These are phyloP conservation scores for Chrysogorgia sp. DNA, from an alignment of 92 coral and sea anemone genomes.

Conservation along the genomic window DNA sequence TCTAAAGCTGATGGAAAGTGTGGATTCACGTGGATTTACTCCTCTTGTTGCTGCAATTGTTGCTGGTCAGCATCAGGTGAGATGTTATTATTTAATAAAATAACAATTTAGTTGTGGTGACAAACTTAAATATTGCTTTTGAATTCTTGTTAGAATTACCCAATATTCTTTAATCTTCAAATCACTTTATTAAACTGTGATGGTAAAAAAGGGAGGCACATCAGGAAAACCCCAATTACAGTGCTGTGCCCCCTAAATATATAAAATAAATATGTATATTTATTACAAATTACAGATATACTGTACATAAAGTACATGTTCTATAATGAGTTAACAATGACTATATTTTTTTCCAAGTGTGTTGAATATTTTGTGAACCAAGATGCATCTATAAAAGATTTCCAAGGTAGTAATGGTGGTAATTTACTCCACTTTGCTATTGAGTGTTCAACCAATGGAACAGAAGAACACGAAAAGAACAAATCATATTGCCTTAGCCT, in stretches of 20 bases:
- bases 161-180: no score
- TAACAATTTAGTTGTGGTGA: no score
- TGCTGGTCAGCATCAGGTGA: slow-evolving; percentile 86
- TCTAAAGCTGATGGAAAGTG: slow-evolving; percentile 52
- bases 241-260: no score
- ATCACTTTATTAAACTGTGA: no score
- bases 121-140: no score
- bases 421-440: slow-evolving; percentile 86
- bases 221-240: no score
- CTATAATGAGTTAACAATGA: no score
- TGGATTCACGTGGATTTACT: slow-evolving; percentile 58
- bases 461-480: slow-evolving; percentile 36
- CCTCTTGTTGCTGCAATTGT: slow-evolving; percentile 83
- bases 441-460: slow-evolving; percentile 66
- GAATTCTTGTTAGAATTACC: background rate
- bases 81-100: background rate
- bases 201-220: background rate
- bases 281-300: no score
- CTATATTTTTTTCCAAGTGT: slow-evolving; percentile 61
- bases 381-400: slow-evolving; percentile 67
- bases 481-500: slow-evolving; percentile 64
- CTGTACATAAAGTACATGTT: no score
- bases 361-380: slow-evolving; percentile 63
- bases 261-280: no score
- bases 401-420: slow-evolving; percentile 69